Evolutionary conservation across 2,113 vertebrate species (phyloP).

Genomic region (human (Homo sapiens)): GRCh38 chr11:92591001-92591500

Average conservation of each 20-base stretch:
- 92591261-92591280: not conserved
- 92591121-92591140: conserved; percentile 41
- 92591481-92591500: not conserved
- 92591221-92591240: conserved; percentile 21
- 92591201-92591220: not conserved
- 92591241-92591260: not conserved
- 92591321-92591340: not conserved
- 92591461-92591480: not conserved
- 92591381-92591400: not conserved
- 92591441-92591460: not conserved
- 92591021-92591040: not conserved
- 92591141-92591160: conserved; percentile 47
- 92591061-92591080: not conserved
- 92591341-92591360: not conserved
- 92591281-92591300: not conserved
- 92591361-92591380: not conserved
- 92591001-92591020: not conserved
- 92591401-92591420: not conserved
- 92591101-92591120: not conserved
- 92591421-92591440: not conserved
- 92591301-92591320: not conserved
- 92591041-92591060: not conserved
- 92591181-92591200: not conserved
- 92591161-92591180: conserved; percentile 42
- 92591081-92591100: conserved; percentile 10